A percentile compares a stretch with the other conserved stretches of the same genome.
Conservation (phyloP, 2,113 vertebrate species). For the Eulacestoma nigropectus region DNA sequence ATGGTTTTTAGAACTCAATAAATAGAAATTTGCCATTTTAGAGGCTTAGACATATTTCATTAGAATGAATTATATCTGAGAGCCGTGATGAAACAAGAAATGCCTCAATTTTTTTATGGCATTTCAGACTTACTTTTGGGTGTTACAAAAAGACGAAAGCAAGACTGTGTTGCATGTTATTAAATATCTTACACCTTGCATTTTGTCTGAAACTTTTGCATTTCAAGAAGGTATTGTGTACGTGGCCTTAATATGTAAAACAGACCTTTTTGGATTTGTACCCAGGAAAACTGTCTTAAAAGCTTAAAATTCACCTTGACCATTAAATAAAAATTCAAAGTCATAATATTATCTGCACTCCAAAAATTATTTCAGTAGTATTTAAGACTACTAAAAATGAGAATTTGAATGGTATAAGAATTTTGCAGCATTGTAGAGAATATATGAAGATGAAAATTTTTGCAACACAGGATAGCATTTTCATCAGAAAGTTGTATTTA, state of each 20-base stretch:
- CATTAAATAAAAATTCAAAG: background rate
- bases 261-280: background rate
- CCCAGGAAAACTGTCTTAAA: background rate
- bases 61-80: slow-evolving; percentile 38
- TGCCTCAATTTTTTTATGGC: background rate
- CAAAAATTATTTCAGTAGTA: background rate
- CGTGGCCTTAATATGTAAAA: background rate
- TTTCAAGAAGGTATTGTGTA: background rate
- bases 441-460: background rate
- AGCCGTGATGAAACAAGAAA: background rate
- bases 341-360: background rate
- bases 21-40: slow-evolving; percentile 37
- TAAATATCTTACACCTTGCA: background rate
- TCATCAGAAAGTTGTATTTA: slow-evolving; percentile 20
- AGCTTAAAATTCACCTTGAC: background rate
- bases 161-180: background rate
- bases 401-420: background rate
- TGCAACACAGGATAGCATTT: background rate
- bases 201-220: background rate
- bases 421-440: background rate
- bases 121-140: background rate
- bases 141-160: background rate
- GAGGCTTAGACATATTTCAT: slow-evolving; percentile 5
- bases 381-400: background rate
- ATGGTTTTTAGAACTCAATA: slow-evolving; percentile 5